These are phyloP conservation scores for Oceanodroma tethys DNA, from an alignment of 2,113 vertebrate species.

Conservation along the genomic window DNA sequence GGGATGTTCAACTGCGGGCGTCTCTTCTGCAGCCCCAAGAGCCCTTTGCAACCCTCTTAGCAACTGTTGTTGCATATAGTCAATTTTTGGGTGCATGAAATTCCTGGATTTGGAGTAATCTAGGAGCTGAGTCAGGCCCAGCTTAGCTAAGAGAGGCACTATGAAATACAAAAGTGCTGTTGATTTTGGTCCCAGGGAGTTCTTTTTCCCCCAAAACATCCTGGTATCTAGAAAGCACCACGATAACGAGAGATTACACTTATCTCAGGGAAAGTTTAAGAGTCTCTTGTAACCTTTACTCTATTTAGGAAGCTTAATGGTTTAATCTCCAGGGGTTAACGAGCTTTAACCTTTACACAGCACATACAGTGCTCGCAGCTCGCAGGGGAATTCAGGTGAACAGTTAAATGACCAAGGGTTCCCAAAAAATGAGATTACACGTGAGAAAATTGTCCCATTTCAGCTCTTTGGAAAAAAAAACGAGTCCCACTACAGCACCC, in stretches of 20 bases:
- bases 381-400: neutral
- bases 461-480: neutral
- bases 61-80: accelerated
- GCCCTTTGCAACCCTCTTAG: neutral
- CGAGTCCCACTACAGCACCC: neutral
- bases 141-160: neutral
- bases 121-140: neutral
- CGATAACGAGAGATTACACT: accelerated
- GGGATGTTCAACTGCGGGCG: accelerated
- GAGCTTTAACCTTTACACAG: neutral
- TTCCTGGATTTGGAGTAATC: neutral
- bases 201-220: neutral
- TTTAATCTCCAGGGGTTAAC: neutral
- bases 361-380: too few relatives aligned
- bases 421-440: accelerated
- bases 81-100: accelerated
- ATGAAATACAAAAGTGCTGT: accelerated
- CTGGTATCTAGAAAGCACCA: neutral
- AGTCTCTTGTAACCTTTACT: neutral
- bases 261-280: neutral
- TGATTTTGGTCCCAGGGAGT: neutral
- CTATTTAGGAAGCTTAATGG: neutral
- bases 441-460: neutral
- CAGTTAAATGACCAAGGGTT: accelerated
- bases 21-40: neutral